These are phyloP conservation scores for Megathymus violae DNA, from an alignment of 1,140 invertebrate species.

Conservation along the genomic window DNA sequence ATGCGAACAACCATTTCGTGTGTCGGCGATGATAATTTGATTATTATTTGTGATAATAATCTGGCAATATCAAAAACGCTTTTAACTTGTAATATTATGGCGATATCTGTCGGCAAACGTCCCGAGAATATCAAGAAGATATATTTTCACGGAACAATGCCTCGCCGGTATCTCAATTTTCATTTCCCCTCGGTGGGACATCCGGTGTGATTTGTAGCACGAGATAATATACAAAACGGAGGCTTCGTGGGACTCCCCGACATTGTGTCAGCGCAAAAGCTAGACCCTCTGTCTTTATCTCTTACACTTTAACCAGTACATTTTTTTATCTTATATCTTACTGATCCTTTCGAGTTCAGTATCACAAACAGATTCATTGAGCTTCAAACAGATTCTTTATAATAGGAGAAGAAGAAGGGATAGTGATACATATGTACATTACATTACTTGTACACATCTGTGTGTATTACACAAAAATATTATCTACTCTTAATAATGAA, in stretches of 20 bases:
- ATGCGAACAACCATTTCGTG: too few species aligned
- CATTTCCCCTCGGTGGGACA: conserved; percentile 74
- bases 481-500: too few species aligned
- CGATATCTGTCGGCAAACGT: conserved; percentile 71
- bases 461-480: too few species aligned
- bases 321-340: conserved; percentile 55
- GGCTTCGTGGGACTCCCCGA: conserved; percentile 62
- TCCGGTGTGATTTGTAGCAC: conserved; percentile 77
- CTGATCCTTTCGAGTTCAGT: conserved; percentile 44
- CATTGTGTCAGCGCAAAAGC: conserved; percentile 66
- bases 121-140: conserved; percentile 76
- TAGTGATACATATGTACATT: too few species aligned
- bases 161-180: conserved; percentile 78
- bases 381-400: conserved; percentile 23
- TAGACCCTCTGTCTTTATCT: conserved; percentile 59
- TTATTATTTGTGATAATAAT: conserved; percentile 69
- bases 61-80: conserved; percentile 57
- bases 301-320: conserved; percentile 54
- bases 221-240: conserved; percentile 78
- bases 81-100: conserved; percentile 67
- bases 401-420: conserved; percentile 22
- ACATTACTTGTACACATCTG: too few species aligned
- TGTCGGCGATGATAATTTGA: conserved; percentile 40
- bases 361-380: conserved; percentile 39
- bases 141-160: conserved; percentile 80